Percentiles rank a stretch among this genome's conserved stretches.
phyloP scores from a whole-genome alignment of 2,797 vertebrate species.

The Linurgus olivaceus region DNA sequence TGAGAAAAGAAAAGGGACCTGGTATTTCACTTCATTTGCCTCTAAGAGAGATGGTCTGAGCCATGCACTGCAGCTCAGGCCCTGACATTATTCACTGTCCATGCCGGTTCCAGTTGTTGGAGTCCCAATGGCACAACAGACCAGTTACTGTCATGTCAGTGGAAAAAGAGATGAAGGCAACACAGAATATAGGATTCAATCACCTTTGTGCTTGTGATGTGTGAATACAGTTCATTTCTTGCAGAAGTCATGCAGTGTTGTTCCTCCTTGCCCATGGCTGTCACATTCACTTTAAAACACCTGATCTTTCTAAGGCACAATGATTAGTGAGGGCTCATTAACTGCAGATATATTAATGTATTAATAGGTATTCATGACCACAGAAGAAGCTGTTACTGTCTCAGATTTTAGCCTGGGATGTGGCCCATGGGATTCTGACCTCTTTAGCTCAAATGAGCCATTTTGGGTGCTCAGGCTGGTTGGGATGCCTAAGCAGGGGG shows the following conservation, averaged over 20 bases:
- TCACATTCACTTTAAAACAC: background rate
- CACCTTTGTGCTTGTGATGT: background rate
- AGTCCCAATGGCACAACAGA: background rate
- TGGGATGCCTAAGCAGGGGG: background rate
- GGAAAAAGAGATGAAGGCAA: background rate
- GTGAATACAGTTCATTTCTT: background rate
- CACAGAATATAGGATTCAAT: background rate
- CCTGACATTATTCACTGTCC: background rate
- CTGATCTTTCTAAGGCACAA: background rate
- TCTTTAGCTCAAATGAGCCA: background rate
- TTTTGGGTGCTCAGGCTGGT: background rate
- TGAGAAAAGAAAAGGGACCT: background rate
- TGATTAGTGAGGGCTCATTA: background rate
- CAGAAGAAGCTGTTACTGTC: background rate
- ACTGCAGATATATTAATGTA: background rate
- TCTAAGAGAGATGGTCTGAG: background rate
- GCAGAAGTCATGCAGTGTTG: background rate
- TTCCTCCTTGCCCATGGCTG: fast-evolving
- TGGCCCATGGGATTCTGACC: background rate
- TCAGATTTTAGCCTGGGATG: background rate
- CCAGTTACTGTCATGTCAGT: fast-evolving
- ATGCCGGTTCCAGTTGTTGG: background rate
- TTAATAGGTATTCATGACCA: background rate
- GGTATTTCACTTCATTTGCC: background rate
- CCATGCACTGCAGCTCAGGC: background rate